Evolutionary conservation across 2,888 invertebrate genomes (phyloP).

Genomic region (Rhabditoides inermis): DNA sequence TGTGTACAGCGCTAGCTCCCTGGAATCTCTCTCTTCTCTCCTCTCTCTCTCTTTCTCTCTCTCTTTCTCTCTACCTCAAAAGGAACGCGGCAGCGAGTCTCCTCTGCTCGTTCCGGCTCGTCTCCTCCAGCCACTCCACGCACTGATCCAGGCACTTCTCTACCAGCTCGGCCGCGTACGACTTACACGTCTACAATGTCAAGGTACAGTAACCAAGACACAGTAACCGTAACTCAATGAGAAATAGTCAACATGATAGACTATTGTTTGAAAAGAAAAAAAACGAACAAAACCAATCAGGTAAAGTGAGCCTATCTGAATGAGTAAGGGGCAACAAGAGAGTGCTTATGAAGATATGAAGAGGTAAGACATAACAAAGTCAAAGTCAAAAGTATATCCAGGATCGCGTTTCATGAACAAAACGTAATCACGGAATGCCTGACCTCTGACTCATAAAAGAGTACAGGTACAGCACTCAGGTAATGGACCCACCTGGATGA

Average conservation of each 20-base stretch:
- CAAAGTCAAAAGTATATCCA: no score
- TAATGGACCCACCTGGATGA: constrained; percentile 63
- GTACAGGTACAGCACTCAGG: no score
- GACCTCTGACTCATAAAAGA: no score
- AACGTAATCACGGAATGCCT: no score
- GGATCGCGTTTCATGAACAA: no score
- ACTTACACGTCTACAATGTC: constrained; percentile 61
- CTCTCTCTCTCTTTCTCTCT: neutral
- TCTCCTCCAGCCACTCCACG: constrained; percentile 79
- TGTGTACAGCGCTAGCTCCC: constrained; percentile 86
- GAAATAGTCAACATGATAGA: no score
- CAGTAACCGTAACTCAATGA: no score
- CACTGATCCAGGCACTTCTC: constrained; percentile 92
- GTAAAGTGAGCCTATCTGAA: no score
- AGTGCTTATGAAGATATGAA: no score
- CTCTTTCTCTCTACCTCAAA: neutral
- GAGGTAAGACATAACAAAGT: no score
- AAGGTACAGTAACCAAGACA: neutral
- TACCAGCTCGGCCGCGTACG: constrained; percentile 90
- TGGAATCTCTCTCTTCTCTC: constrained; percentile 56
- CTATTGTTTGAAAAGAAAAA: no score
- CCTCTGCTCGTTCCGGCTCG: constrained; percentile 74
- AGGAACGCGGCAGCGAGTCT: constrained; percentile 58
- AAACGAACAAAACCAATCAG: neutral
- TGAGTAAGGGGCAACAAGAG: no score